Evolutionary conservation across 2,797 vertebrate genomes (phyloP), one percentile per base, ranked within the genome.

Genomic region (Manis pentadactyla): DNA sequence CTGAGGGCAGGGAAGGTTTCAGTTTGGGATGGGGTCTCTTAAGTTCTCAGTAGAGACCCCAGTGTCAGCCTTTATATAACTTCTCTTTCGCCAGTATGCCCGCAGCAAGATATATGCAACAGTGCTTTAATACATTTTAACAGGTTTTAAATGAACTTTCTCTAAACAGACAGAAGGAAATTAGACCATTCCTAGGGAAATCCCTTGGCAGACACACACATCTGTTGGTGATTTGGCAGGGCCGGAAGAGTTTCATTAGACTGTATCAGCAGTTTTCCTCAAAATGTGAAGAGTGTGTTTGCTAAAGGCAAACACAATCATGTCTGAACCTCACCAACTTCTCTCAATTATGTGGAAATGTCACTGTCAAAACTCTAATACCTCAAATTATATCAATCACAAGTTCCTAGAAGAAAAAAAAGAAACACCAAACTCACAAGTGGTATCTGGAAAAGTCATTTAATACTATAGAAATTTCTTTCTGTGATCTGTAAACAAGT

Each of bases 251-350:
- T 98, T 95, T 96, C 93, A 68, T 93, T 86, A 97, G 55, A 78
- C 89, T 89, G 34, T 53, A 83, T 94, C 94, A 96, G 86, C 85
- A 92, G 53, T 97, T 98, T 97, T 93, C 61, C 96, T 97, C 93
- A 93, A 95, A 97, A 97, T 64, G 97, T 79, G 97, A 97, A 95
- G 68, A 90, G 83, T 96, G 12, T 96, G 66, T 98, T 98, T 98
- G 95, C 97, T 97, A 42, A 98, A 95, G 90, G 90, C 96, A 98
- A 97, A 97, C 95, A 92, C 25, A 94, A 78, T 96, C 97, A 85
- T 97, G 95, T 97, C 85, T 87, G 55, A 61, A 64, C 90, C 88
- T 87, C 88, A 95, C 51, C 89, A 96, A 96, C 89, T 96, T 97
- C 74, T 74, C 81, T 95, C 75, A 85, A 71, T 96, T 95, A 96